Evolutionary conservation across 2,888 invertebrate species (phyloP).

Genomic region (Nebria salina): DNA sequence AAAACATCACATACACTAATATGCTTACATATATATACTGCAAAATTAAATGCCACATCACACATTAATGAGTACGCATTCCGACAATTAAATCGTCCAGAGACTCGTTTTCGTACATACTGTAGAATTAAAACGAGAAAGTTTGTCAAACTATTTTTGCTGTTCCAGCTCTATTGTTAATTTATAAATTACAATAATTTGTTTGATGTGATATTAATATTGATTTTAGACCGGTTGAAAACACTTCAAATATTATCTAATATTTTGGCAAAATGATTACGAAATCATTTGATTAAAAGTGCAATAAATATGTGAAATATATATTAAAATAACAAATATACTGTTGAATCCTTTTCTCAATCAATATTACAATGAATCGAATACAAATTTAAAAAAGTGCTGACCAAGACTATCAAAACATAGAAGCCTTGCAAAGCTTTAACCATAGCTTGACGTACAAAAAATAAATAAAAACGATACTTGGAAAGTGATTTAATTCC

Average conservation of each 20-base stretch:
- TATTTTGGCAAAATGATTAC: too few relatives aligned
- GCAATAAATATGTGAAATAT: background rate
- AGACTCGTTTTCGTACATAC: background rate
- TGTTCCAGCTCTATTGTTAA: background rate
- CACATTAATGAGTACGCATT: background rate
- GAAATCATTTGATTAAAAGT: too few relatives aligned
- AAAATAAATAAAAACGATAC: background rate
- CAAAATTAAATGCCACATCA: background rate
- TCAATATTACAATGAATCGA: background rate
- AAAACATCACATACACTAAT: background rate
- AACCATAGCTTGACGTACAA: background rate
- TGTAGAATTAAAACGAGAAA: background rate
- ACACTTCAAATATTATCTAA: too few relatives aligned
- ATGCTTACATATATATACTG: background rate
- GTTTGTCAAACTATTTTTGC: background rate
- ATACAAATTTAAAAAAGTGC: background rate
- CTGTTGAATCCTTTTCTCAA: background rate
- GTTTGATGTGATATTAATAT: background rate
- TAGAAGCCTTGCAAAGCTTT: background rate
- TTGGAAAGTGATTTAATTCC: too few relatives aligned
- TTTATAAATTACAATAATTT: background rate
- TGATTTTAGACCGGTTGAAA: background rate
- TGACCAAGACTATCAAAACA: background rate
- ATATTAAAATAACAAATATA: background rate
- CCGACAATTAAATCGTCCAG: background rate